These are phyloP conservation scores for Drosophila subpulchrella DNA, from an alignment of 1,140 invertebrate genomes.

Conservation along the genomic window DNA sequence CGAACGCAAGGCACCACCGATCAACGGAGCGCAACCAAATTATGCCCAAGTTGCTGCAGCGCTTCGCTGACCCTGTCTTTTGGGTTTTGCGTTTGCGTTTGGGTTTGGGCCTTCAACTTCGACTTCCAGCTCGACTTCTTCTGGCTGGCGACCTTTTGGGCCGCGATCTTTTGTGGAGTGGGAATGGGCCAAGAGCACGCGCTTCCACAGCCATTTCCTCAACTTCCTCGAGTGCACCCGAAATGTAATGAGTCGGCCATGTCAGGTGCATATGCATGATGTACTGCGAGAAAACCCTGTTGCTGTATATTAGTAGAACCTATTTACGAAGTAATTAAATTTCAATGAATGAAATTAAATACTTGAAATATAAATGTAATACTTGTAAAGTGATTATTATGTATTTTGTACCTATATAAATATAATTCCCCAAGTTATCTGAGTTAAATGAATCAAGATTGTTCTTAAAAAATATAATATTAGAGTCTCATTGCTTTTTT, in stretches of 20 bases:
- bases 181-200: conserved; percentile 69
- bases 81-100: neutral
- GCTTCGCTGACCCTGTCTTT: conserved; percentile 64
- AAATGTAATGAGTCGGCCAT: conserved; percentile 69
- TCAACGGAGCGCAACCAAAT: conserved; percentile 77
- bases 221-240: conserved; percentile 64
- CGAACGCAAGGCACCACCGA: conserved; percentile 30
- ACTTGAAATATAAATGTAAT: neutral
- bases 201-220: conserved; percentile 68
- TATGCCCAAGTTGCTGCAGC: conserved; percentile 73
- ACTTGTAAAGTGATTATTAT: neutral
- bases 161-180: conserved; percentile 19
- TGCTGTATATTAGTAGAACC: neutral
- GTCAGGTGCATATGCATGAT: conserved; percentile 69
- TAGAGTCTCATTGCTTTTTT: too few relatives aligned
- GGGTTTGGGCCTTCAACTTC: conserved; percentile 39
- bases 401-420: neutral
- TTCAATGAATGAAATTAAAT: neutral
- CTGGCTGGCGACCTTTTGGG: conserved; percentile 28
- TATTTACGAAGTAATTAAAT: neutral
- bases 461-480: too few relatives aligned
- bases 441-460: too few relatives aligned
- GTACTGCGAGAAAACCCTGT: conserved; percentile 5
- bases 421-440: too few relatives aligned
- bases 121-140: conserved; percentile 18